These are phyloP conservation scores for Nomada flava DNA, from an alignment of 2,888 invertebrate species.

Conservation along the genomic window DNA sequence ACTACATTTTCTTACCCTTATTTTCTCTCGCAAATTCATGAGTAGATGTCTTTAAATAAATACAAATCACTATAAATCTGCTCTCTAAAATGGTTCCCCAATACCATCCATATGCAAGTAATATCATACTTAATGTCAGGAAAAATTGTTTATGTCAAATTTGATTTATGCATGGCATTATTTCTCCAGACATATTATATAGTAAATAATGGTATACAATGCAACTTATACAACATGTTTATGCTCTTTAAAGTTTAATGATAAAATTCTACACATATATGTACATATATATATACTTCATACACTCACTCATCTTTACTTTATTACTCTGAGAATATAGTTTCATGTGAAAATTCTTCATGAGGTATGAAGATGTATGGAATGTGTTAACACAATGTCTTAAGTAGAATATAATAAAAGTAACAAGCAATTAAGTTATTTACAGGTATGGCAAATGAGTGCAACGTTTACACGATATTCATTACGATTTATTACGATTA, in stretches of 20 bases:
- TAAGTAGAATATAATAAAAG: conserved; percentile 8
- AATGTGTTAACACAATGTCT: conserved; percentile 13
- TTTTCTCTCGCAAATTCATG: conserved; percentile 68
- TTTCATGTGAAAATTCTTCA: conserved; percentile 34
- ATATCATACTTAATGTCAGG: conserved; percentile 45
- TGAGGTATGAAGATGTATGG: conserved; percentile 45
- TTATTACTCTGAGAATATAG: conserved; percentile 33
- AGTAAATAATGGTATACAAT: conserved; percentile 36
- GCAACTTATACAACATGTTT: conserved; percentile 27
- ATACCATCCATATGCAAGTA: conserved; percentile 57
- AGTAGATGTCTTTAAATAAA: conserved; percentile 68
- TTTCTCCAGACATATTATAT: conserved; percentile 50
- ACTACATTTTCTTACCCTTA: conserved; percentile 76
- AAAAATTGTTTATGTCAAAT: conserved; percentile 56
- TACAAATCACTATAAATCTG: conserved; percentile 51
- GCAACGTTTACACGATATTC: conserved; percentile 12
- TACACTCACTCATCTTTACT: conserved; percentile 28
- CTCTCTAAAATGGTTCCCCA: conserved; percentile 60
- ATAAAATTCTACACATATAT: conserved; percentile 20
- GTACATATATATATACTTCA: conserved; percentile 6
- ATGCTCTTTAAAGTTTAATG: conserved; percentile 32
- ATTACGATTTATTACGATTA: conserved; percentile 1
- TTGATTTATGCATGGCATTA: conserved; percentile 70
- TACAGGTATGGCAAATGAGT: conserved; percentile 8
- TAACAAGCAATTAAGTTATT: conserved; percentile 2